Percentiles rank a stretch among this genome's conserved stretches.
phyloP scores from a whole-genome alignment of 37 sponge, comb jelly and placozoan species.

The Cliona cf. orientalis region DNA sequence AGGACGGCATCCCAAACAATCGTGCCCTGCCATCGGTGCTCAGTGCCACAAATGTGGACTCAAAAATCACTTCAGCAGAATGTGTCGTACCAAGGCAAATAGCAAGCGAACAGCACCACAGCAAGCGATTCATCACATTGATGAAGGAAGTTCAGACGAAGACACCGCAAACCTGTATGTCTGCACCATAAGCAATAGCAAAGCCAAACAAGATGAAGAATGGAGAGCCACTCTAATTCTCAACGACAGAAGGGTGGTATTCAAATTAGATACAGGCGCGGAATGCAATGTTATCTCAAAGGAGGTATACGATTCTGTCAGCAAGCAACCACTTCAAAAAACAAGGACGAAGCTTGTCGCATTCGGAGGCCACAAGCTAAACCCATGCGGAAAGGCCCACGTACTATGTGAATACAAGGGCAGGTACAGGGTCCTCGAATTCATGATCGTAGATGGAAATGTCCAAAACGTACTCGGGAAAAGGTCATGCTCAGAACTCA shows the following conservation, averaged over 20 bases:
- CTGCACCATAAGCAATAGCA: background rate
- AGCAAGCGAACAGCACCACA: background rate
- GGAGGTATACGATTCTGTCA: constrained; percentile 4
- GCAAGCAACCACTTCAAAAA: background rate
- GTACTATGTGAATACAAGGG: constrained; percentile 26
- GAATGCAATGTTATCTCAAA: constrained; percentile 51
- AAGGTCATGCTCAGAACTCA: constrained; percentile 2
- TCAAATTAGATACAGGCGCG: constrained; percentile 52
- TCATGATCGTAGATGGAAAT: constrained; percentile 16
- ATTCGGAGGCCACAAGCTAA: constrained; percentile 28
- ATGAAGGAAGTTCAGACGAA: background rate
- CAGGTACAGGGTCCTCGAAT: constrained; percentile 1
- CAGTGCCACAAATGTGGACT: constrained; percentile 40
- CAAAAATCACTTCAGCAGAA: constrained; percentile 41
- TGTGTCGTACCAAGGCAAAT: constrained; percentile 13
- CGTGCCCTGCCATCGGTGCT: constrained; percentile 31
- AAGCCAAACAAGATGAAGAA: background rate
- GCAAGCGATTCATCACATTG: background rate
- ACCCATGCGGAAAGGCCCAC: constrained; percentile 5
- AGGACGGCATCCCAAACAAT: background rate
- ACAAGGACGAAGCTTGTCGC: constrained; percentile 30
- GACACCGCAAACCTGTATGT: constrained; percentile 10
- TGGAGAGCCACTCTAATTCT: background rate
- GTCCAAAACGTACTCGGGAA: constrained; percentile 17
- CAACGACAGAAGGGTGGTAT: background rate